Conservation (phyloP, 2,888 invertebrate species). For the Philopedon plagiatum region DNA sequence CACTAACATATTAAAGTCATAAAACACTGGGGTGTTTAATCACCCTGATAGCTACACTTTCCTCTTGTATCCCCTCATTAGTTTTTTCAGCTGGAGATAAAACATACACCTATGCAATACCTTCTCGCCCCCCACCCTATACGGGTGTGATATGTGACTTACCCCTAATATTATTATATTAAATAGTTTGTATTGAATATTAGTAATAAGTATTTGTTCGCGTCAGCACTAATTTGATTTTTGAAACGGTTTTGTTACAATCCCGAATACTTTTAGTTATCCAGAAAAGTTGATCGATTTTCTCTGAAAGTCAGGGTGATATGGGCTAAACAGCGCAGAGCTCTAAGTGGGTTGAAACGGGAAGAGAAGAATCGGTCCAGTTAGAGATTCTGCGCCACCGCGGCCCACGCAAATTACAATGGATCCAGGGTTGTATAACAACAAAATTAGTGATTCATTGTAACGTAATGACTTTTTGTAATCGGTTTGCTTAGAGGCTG, state of each 20-base stretch:
- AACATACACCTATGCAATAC: slow-evolving; percentile 14
- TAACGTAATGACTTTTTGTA: slow-evolving; percentile 28
- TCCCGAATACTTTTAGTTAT: background rate
- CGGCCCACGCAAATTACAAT: slow-evolving; percentile 46
- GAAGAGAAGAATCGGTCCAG: slow-evolving; percentile 38
- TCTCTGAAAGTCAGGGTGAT: slow-evolving; percentile 25
- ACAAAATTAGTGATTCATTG: slow-evolving; percentile 41
- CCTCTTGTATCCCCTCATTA: slow-evolving; percentile 66
- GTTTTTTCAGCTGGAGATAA: background rate
- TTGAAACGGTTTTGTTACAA: background rate
- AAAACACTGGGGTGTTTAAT: slow-evolving; percentile 45
- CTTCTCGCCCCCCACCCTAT: slow-evolving; percentile 13
- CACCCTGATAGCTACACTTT: slow-evolving; percentile 62
- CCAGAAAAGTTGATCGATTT: slow-evolving; percentile 40
- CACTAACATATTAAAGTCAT: slow-evolving; percentile 21
- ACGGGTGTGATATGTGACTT: slow-evolving; percentile 14
- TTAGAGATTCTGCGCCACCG: slow-evolving; percentile 45
- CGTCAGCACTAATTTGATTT: background rate
- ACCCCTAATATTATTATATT: background rate
- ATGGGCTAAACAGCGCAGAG: slow-evolving; percentile 36
- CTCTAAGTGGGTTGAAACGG: slow-evolving; percentile 36
- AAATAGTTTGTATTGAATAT: background rate
- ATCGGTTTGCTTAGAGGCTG: background rate
- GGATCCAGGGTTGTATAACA: slow-evolving; percentile 45
- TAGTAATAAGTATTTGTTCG: background rate